Percentiles rank a stretch among this genome's conserved stretches.
Conservation (phyloP, 2,113 vertebrate species). For the Scomber colias region DNA sequence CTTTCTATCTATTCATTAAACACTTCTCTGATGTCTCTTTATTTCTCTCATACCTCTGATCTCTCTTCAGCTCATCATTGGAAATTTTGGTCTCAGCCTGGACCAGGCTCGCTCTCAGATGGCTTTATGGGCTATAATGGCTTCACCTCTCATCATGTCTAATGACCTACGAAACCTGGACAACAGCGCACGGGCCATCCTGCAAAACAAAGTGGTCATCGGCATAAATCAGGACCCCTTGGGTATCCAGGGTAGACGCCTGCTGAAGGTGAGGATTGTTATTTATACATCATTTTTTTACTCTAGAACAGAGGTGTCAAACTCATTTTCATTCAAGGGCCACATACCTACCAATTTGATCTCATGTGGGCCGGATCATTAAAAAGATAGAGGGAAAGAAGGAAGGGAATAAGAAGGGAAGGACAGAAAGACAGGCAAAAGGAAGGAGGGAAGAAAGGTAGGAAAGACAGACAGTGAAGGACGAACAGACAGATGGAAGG, state of each 20-base stretch:
- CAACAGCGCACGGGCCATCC: conserved; percentile 76
- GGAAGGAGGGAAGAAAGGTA: too few relatives aligned
- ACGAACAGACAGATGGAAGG: too few relatives aligned
- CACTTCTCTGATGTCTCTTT: background rate
- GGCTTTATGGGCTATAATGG: conserved; percentile 92
- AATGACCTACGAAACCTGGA: conserved; percentile 89
- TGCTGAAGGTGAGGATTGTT: conserved; percentile 83
- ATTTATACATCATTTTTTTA: background rate
- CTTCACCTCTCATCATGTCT: conserved; percentile 92
- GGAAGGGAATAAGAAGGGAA: too few relatives aligned
- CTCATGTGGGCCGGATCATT: too few relatives aligned
- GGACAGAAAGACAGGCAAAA: too few relatives aligned
- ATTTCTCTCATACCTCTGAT: background rate
- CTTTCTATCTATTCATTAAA: too few relatives aligned
- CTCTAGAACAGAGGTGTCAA: too few relatives aligned
- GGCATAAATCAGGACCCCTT: conserved; percentile 91
- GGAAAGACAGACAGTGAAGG: too few relatives aligned
- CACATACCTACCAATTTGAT: too few relatives aligned
- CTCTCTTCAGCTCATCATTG: conserved; percentile 88
- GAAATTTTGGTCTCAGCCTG: conserved; percentile 90
- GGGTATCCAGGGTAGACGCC: conserved; percentile 88
- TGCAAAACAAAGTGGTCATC: conserved; percentile 90
- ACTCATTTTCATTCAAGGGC: too few relatives aligned
- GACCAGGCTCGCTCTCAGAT: conserved; percentile 91
- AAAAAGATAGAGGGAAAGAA: too few relatives aligned